These are phyloP conservation scores for Drosophila sucinea DNA, from an alignment of 1,140 invertebrate species.

Conservation along the genomic window DNA sequence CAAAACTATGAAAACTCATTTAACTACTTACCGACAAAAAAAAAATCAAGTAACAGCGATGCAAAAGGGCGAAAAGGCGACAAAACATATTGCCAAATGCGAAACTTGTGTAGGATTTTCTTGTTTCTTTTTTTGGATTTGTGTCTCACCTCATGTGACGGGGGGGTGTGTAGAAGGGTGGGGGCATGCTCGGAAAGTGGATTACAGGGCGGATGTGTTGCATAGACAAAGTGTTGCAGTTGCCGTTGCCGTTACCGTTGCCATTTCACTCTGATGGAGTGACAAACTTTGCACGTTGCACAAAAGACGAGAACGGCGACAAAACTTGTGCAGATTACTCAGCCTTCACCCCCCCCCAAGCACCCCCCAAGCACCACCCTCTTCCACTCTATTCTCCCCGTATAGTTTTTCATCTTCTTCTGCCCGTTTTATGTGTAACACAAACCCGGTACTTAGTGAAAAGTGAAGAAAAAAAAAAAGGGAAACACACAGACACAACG, in stretches of 20 bases:
- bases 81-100: constrained; percentile 71
- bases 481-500: background rate
- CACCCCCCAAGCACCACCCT: background rate
- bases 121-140: constrained; percentile 1
- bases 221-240: constrained; percentile 53
- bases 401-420: constrained; percentile 28
- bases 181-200: constrained; percentile 31
- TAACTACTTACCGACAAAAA: constrained; percentile 56
- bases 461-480: constrained; percentile 49
- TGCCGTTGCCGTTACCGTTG: constrained; percentile 32
- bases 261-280: constrained; percentile 70
- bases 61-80: constrained; percentile 43
- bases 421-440: constrained; percentile 65
- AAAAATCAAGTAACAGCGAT: background rate
- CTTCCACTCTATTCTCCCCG: background rate
- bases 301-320: constrained; percentile 53
- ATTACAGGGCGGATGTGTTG: constrained; percentile 56
- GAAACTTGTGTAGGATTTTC: constrained; percentile 75
- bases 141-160: constrained; percentile 29
- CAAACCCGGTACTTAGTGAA: constrained; percentile 76
- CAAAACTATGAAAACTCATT: constrained; percentile 79
- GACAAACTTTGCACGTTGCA: constrained; percentile 76
- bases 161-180: constrained; percentile 20
- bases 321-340: constrained; percentile 72
- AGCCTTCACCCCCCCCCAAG: constrained; percentile 3